Percentiles rank a stretch among this genome's conserved stretches.
Evolutionary conservation across 64 coral and sea anemone genomes (phyloP).

Genomic region (Porites australiensis): DNA sequence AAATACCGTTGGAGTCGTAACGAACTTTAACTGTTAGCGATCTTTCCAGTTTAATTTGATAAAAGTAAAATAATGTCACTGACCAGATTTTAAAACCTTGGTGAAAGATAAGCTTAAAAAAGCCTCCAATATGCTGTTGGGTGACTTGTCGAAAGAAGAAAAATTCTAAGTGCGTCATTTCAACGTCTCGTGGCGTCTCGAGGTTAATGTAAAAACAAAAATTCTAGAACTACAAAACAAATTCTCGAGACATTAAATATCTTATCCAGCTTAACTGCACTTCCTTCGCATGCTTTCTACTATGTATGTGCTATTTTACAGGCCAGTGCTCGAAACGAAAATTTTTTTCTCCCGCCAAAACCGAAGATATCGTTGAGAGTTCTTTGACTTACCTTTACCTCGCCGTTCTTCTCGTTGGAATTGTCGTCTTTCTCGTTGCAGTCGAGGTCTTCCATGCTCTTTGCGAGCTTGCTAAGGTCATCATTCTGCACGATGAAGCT

Average conservation of each 20-base stretch:
- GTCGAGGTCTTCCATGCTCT: conserved; percentile 27
- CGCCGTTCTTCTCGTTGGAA: conserved; percentile 10
- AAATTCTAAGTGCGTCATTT: background rate
- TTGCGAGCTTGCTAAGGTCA: conserved; percentile 21
- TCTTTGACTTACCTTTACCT: background rate
- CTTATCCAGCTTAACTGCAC: background rate
- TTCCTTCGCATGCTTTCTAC: background rate
- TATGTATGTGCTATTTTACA: background rate
- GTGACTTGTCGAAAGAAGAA: too few species aligned
- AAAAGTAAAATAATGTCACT: too few species aligned
- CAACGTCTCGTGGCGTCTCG: background rate
- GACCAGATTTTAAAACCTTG: too few species aligned
- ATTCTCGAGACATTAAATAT: too few species aligned
- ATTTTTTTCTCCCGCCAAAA: conserved; percentile 42
- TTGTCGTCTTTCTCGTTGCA: conserved; percentile 17
- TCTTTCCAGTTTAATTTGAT: too few species aligned
- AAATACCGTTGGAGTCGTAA: conserved; percentile 11
- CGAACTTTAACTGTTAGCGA: background rate
- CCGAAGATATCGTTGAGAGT: background rate
- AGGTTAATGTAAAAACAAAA: background rate
- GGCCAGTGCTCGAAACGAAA: too few species aligned
- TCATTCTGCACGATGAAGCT: conserved; percentile 41
- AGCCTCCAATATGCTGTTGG: too few species aligned
- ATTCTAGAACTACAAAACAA: background rate
- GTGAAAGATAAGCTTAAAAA: too few species aligned